Evolutionary conservation across 2,797 vertebrate species (phyloP).

Genomic region (Hippocampus kuda): DNA sequence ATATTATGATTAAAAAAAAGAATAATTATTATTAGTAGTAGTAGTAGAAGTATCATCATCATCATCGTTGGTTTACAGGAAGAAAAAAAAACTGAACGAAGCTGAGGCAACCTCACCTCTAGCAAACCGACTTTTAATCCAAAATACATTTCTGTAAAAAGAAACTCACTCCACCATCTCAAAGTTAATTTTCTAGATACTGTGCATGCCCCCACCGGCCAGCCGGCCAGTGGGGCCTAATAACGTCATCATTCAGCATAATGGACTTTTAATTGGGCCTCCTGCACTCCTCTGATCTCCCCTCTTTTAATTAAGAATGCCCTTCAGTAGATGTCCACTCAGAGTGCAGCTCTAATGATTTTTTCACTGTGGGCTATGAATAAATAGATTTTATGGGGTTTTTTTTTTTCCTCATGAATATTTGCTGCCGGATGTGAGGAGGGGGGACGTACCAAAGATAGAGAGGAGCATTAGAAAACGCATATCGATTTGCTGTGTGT

Average conservation of each 20-base stretch:
- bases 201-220: slow-evolving; percentile 44
- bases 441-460: slow-evolving; percentile 20
- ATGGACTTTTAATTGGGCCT: slow-evolving; percentile 67
- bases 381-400: neutral
- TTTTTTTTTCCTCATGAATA: neutral
- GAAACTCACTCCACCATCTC: slow-evolving; percentile 34
- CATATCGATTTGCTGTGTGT: neutral
- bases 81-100: neutral
- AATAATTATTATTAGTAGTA: no score
- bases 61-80: neutral
- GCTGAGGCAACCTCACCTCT: neutral
- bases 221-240: slow-evolving; percentile 61
- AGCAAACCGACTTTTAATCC: neutral
- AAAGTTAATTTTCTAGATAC: slow-evolving; percentile 55
- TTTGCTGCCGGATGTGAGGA: slow-evolving; percentile 19
- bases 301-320: slow-evolving; percentile 65
- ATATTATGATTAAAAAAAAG: no score
- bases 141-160: neutral
- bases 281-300: slow-evolving; percentile 58
- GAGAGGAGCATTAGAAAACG: neutral
- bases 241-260: slow-evolving; percentile 61
- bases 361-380: slow-evolving; percentile 29
- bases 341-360: slow-evolving; percentile 58
- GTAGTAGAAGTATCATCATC: no score
- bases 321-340: slow-evolving; percentile 56